phyloP scores from a whole-genome alignment of 1,140 invertebrate species.

The Drosophila pruinosa region DNA sequence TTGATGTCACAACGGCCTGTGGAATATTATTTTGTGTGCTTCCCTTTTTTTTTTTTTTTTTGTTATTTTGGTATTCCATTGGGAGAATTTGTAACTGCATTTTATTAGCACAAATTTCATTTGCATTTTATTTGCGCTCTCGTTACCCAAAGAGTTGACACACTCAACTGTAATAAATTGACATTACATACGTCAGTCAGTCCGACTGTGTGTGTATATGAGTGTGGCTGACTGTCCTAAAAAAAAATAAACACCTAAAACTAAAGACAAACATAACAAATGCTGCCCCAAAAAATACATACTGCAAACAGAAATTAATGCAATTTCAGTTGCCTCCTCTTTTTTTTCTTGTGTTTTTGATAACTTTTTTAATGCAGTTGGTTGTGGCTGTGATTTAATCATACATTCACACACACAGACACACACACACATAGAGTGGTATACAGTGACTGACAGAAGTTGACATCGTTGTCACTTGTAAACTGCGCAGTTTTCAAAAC shows the following conservation, averaged over 20 bases:
- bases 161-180: constrained; percentile 57
- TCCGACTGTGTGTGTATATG: constrained; percentile 4
- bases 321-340: constrained; percentile 46
- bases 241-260: constrained; percentile 52
- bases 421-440: not conserved
- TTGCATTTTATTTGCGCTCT: constrained; percentile 75
- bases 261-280: constrained; percentile 63
- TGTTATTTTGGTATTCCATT: constrained; percentile 32
- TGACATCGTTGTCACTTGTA: constrained; percentile 54
- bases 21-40: constrained; percentile 39
- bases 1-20: constrained; percentile 26
- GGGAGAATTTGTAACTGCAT: constrained; percentile 71
- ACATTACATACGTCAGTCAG: constrained; percentile 34
- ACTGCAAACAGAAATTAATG: constrained; percentile 53
- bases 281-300: constrained; percentile 17
- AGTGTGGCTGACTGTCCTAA: constrained; percentile 2
- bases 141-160: constrained; percentile 35
- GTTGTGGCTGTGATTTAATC: constrained; percentile 66
- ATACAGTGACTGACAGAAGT: constrained; percentile 16
- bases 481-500: constrained; percentile 56
- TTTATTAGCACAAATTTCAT: constrained; percentile 78
- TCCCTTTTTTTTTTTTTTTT: constrained; percentile 28
- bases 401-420: constrained; percentile 34
- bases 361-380: constrained; percentile 76
- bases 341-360: constrained; percentile 33